Evolutionary conservation across 2,113 vertebrate genomes (phyloP), one percentile per base, ranked within the genome.

Genomic region (Cyprinodon tularosa): DNA sequence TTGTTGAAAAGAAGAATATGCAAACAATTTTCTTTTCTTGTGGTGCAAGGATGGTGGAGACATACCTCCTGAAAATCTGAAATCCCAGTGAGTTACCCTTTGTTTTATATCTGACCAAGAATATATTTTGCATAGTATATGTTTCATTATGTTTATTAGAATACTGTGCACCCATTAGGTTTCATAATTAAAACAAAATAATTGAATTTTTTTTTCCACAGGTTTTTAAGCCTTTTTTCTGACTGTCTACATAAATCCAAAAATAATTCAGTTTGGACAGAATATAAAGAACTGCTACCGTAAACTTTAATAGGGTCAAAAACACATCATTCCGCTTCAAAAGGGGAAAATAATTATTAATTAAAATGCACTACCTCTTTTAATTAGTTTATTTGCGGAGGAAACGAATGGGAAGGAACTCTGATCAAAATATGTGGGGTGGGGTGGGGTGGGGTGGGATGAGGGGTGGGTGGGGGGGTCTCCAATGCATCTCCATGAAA

Each of bases 271-370:
- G 20, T 57, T 4, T 3, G 22, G 17, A 12, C 12, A 50, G 10
- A 76, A 72, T 66, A 84, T 29, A 66, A 7, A 72, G 73, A 69
- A 78, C 63, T 8, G 61, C 59, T 66, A 73, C 63, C 4, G 37
- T 77, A 85, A 73, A 50, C 68, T 48, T 66, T 77, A 62, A 69
- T 22, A 40, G n/a, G 38, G 20, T 9, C 63, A 80, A 73, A 71
- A 86, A 69, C 10, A 73, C 69, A 91, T 89, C 86, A 69, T 94
- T 95, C 89, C 74, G 86, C 91, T 91, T 90, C 86, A 93, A 65
- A 84, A 86, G 84, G 62, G 86, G 82, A 72, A 93, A 92, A 94
- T 93, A 94, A 93, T 94, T 91, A 92, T 90, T 91, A 88, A 93
- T 93, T 92, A 92, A 86, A 84, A 83, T 81, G 74, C 64, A 88